Evolutionary conservation across 37 sponge, comb jelly and placozoan genomes (phyloP).

Genomic region (Mnemiopsis leidyi): DNA sequence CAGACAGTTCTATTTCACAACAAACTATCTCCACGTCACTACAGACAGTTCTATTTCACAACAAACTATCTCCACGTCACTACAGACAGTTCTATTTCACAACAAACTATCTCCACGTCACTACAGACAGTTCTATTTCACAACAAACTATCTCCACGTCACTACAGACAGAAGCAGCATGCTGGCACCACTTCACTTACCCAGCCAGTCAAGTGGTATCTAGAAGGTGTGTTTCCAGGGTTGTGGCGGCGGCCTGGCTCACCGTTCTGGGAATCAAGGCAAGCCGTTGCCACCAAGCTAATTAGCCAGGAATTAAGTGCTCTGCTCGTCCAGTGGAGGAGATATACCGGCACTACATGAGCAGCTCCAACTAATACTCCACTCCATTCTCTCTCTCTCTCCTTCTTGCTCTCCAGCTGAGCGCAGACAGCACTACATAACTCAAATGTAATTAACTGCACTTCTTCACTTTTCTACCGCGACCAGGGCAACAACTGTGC

Average conservation of each 20-base stretch:
- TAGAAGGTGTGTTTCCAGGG: no score
- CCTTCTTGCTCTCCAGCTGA: background rate
- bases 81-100: no score
- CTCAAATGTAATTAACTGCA: background rate
- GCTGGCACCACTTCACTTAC: no score
- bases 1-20: no score
- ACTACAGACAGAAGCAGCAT: no score
- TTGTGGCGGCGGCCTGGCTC: background rate
- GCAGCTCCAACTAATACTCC: background rate
- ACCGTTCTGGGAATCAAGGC: background rate
- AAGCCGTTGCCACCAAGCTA: background rate
- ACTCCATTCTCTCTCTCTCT: slow-evolving; percentile 14
- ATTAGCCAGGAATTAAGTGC: background rate
- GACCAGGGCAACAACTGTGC: background rate
- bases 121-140: no score
- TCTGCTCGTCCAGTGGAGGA: background rate
- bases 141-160: no score
- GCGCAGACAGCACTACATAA: background rate
- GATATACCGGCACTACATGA: background rate
- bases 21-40: no score
- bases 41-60: no score
- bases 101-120: no score
- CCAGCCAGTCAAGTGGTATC: no score
- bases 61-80: no score
- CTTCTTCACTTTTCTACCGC: background rate